phyloP scores from a whole-genome alignment of 2,888 invertebrate genomes.

The Chorisops tibialis region DNA sequence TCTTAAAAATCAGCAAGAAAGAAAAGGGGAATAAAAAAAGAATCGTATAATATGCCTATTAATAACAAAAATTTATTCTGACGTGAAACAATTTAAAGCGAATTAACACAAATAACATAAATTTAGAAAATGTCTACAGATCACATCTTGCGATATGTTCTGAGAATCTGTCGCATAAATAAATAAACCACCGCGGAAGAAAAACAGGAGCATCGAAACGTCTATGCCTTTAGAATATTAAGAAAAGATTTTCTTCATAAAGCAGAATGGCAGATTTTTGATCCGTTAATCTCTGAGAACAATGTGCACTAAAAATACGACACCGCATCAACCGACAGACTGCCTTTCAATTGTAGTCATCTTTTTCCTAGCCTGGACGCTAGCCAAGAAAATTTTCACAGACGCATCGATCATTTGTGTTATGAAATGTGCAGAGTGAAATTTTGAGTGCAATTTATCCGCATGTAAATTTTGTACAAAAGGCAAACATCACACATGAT shows the following conservation, averaged over 20 bases:
- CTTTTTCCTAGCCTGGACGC: no score
- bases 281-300: conserved; percentile 5
- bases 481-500: no score
- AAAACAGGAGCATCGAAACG: background rate
- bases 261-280: conserved; percentile 15
- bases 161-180: conserved; percentile 9
- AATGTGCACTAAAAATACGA: no score
- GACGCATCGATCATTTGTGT: no score
- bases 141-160: conserved; percentile 11
- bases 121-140: conserved; percentile 15
- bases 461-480: no score
- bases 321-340: no score
- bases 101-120: conserved; percentile 22
- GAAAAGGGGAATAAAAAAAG: no score
- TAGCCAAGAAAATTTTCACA: no score
- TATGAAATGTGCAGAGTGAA: no score
- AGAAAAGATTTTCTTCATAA: background rate
- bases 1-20: no score
- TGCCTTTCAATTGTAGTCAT: no score
- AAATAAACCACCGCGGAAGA: background rate
- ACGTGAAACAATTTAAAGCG: conserved; percentile 21
- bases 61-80: conserved; percentile 25
- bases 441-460: no score
- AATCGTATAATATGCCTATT: conserved; percentile 11
- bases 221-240: background rate